Base-by-base conservation (phyloP, 2,797 vertebrate genomes). In the Helostoma temminkii region DNA sequence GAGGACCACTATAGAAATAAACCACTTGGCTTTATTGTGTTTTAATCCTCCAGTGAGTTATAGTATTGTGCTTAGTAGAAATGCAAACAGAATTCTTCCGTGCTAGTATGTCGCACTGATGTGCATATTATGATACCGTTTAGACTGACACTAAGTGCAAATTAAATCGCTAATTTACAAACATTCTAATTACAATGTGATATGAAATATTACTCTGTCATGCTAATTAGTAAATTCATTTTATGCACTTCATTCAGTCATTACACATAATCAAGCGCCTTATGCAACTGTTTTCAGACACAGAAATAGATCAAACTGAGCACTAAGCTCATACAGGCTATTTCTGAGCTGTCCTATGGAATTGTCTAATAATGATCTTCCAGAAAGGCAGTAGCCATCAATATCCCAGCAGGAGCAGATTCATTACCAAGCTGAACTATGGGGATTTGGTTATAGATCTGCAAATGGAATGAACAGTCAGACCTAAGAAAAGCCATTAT, bases 401-500 rank as follows among this genome's bases (percentile, higher is more conserved):
- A 91, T 90, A 89, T 80, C 66, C 73, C 78, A 74, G 81, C 74
- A 89, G 76, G 81, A 83, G 64, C 60, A 78, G 75, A 85, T 90
- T 92, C 88, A 93, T 92, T 93, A 89, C 69, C 22, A 49, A 82
- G 82, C 77, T 74, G 78, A 86, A 89, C 90, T 87, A 85, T 58
- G 65, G 88, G 84, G 89, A 91, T 83, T 77, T 80, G 75, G 64
- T 85, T 89, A 91, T 92, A 85, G 90, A 93, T 92, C 81, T 76
- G 83, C 84, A 78, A 54, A 69, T 76, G 69, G 74, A 90, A 68
- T 74, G 74, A 88, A 80, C 76, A 78, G 83, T 69, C 85, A 64
- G 89, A 78, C 73, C 74, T 57, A 59, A 83, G 85, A 82, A 91
- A 87, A 91, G 88, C 85, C 88, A 88, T 93, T 93, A 91, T 82